A percentile compares a stretch with the other conserved stretches of the same genome.
Evolutionary conservation across 2,888 invertebrate genomes (phyloP).

Genomic region (Crocallis elinguaria): DNA sequence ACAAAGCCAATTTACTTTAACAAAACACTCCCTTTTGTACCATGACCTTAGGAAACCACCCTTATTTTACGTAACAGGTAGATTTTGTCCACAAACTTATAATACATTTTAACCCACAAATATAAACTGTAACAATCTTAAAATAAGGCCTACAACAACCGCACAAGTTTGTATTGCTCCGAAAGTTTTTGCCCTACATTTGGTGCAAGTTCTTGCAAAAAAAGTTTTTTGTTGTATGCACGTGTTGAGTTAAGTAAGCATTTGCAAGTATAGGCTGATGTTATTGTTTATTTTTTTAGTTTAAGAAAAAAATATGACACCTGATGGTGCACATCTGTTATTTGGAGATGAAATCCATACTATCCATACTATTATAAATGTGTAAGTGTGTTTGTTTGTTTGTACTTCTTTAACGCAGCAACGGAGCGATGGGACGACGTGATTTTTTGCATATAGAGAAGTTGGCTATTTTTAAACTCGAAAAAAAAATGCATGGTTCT

Average conservation of each 20-base stretch:
- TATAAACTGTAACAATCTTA: background rate
- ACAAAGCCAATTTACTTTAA: constrained; percentile 45
- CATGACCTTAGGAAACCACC: constrained; percentile 40
- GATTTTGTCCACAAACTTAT: constrained; percentile 25
- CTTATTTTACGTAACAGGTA: constrained; percentile 64
- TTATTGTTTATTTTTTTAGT: constrained; percentile 6
- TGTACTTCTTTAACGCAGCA: too few species aligned
- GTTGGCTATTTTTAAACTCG: too few species aligned
- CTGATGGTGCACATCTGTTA: constrained; percentile 28
- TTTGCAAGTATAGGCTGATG: constrained; percentile 24
- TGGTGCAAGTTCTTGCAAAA: constrained; percentile 42
- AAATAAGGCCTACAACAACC: constrained; percentile 6
- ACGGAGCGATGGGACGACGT: too few species aligned
- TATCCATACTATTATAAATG: too few species aligned
- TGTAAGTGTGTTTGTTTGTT: too few species aligned
- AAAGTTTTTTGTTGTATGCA: constrained; percentile 29
- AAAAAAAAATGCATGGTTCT: too few species aligned
- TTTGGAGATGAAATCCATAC: too few species aligned
- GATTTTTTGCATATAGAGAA: too few species aligned
- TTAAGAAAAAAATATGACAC: constrained; percentile 17
- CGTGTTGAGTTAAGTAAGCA: constrained; percentile 21
- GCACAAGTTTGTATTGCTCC: background rate
- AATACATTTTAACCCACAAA: constrained; percentile 6
- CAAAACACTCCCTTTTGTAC: constrained; percentile 45
- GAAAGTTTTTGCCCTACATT: constrained; percentile 44